phyloP scores from a whole-genome alignment of 2,888 invertebrate species.

The Suillia variegata region DNA sequence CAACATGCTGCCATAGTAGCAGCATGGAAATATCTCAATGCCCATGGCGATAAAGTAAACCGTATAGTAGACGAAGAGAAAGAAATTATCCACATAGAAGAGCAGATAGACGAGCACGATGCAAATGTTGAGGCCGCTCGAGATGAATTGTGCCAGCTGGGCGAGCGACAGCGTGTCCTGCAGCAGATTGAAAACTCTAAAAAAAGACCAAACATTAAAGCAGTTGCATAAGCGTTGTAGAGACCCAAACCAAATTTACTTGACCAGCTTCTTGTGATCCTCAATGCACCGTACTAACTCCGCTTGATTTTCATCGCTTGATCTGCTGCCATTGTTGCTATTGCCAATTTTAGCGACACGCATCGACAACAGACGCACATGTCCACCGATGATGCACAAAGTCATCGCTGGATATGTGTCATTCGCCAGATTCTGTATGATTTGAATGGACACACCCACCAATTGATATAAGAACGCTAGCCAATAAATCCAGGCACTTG shows the following conservation, averaged over 20 bases:
- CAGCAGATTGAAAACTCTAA: not conserved
- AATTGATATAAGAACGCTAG: constrained; percentile 29
- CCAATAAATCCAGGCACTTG: constrained; percentile 9
- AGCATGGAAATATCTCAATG: constrained; percentile 26
- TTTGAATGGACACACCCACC: constrained; percentile 25
- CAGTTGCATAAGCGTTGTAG: no score
- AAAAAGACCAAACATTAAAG: not conserved
- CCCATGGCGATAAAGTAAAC: constrained; percentile 22
- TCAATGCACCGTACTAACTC: constrained; percentile 30
- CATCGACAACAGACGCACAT: constrained; percentile 26
- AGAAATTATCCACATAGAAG: constrained; percentile 23
- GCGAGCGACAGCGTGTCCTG: not conserved
- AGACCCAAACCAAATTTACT: constrained; percentile 27
- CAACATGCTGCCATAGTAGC: constrained; percentile 28
- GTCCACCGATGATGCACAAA: constrained; percentile 29
- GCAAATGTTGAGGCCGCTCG: constrained; percentile 25
- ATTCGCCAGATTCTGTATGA: constrained; percentile 25
- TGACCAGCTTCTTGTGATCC: constrained; percentile 30
- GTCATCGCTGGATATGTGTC: constrained; percentile 28
- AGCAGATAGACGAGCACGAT: constrained; percentile 23
- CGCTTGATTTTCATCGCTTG: constrained; percentile 8
- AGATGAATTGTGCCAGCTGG: constrained; percentile 2
- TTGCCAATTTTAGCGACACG: constrained; percentile 28
- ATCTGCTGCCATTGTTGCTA: constrained; percentile 7
- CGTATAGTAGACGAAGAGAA: constrained; percentile 21